A percentile compares a stretch with the other conserved stretches of the same genome.
Evolutionary conservation across 2,113 vertebrate species (phyloP).

Genomic region (Equus quagga): DNA sequence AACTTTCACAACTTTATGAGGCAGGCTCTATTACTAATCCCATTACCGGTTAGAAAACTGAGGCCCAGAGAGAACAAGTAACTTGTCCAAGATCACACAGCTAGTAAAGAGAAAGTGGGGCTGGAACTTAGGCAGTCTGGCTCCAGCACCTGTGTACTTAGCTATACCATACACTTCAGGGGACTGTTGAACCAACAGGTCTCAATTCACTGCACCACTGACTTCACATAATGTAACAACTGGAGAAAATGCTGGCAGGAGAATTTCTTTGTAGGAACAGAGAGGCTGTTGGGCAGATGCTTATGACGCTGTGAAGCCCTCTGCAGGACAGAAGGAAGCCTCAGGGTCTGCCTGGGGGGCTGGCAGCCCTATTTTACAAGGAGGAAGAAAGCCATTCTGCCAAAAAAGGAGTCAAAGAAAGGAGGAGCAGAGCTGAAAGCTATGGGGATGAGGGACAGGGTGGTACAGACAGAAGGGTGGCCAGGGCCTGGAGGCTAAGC

Average conservation of each 20-base stretch:
- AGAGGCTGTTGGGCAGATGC: neutral
- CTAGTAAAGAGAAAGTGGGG: neutral
- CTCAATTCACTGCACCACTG: neutral
- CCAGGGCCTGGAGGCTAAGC: neutral
- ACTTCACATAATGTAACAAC: neutral
- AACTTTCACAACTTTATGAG: neutral
- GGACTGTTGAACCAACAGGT: neutral
- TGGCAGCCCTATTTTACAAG: neutral
- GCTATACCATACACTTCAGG: neutral
- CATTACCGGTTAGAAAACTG: neutral
- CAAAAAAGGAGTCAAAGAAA: neutral
- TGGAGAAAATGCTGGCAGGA: neutral
- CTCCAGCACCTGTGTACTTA: too few relatives aligned
- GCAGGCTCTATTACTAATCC: neutral
- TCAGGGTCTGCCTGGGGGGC: neutral
- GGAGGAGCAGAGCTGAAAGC: neutral
- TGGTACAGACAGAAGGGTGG: neutral
- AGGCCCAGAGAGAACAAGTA: neutral
- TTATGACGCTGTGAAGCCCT: neutral
- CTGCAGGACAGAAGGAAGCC: neutral
- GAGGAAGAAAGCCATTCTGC: neutral
- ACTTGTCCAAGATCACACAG: neutral
- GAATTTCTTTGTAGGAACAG: neutral
- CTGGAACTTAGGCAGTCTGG: too few relatives aligned
- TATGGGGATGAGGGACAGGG: neutral